Conservation (phyloP, 2,797 vertebrate species). For the Cebuella pygmaea region DNA sequence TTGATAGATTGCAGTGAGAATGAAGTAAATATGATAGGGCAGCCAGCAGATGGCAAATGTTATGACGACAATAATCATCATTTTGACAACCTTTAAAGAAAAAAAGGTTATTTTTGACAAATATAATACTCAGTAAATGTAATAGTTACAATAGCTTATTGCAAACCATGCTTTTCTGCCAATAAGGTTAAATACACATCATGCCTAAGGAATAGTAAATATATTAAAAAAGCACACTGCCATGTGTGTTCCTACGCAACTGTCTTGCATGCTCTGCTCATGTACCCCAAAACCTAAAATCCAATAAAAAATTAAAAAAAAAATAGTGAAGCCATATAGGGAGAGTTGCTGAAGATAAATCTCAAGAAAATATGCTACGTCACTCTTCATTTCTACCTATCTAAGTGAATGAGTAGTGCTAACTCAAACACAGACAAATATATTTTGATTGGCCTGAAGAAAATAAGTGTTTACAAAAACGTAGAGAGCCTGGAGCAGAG, state of each 20-base stretch:
- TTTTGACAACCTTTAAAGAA: constrained; percentile 95
- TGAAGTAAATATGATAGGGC: constrained; percentile 97
- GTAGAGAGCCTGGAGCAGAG: background rate
- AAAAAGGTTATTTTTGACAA: constrained; percentile 42
- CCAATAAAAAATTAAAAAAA: too few species aligned
- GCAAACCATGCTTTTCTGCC: background rate
- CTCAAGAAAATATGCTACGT: background rate
- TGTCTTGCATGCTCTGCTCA: too few species aligned
- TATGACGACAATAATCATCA: constrained; percentile 98
- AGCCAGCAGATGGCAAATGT: constrained; percentile 98
- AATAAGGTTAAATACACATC: background rate
- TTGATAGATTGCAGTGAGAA: constrained; percentile 92
- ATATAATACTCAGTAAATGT: background rate
- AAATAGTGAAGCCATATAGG: background rate
- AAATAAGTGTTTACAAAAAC: background rate
- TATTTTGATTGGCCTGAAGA: background rate
- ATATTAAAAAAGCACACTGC: too few species aligned
- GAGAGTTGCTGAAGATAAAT: background rate
- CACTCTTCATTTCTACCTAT: background rate
- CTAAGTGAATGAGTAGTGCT: background rate
- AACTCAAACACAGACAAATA: background rate
- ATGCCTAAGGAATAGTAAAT: background rate
- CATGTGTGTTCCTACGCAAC: too few species aligned
- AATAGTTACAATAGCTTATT: background rate
- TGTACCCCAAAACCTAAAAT: too few species aligned